Percentiles rank a stretch among this genome's conserved stretches.
Conservation (phyloP, 1,140 invertebrate species). For the Bradynema listronoti region DNA sequence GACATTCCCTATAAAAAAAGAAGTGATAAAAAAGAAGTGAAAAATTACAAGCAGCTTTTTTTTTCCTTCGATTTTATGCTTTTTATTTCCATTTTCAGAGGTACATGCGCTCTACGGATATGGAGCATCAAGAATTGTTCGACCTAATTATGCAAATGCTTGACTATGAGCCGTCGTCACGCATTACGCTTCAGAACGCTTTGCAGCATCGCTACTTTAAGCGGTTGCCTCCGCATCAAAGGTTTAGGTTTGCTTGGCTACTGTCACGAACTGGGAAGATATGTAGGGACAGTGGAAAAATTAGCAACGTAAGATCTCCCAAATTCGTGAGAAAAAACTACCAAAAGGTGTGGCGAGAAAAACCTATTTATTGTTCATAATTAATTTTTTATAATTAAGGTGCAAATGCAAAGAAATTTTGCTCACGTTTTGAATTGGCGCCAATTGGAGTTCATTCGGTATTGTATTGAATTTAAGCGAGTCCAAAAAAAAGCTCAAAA, state of each 20-base stretch:
- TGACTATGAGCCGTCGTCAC: constrained; percentile 84
- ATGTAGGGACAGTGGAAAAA: too few species aligned
- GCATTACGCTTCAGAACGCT: constrained; percentile 80
- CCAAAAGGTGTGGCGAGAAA: too few species aligned
- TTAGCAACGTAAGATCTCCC: too few species aligned
- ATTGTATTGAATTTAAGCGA: too few species aligned
- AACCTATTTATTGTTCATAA: too few species aligned
- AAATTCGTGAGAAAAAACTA: too few species aligned
- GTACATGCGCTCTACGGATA: constrained; percentile 77
- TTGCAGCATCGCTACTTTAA: constrained; percentile 86
- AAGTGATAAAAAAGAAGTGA: neutral
- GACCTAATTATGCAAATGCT: constrained; percentile 89
- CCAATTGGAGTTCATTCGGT: too few species aligned
- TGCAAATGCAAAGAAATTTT: too few species aligned
- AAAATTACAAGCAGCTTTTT: constrained; percentile 1
- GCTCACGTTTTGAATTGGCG: too few species aligned
- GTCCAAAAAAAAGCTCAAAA: too few species aligned
- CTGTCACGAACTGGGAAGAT: too few species aligned
- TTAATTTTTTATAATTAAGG: too few species aligned
- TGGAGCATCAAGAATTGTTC: constrained; percentile 84
- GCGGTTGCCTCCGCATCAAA: constrained; percentile 63
- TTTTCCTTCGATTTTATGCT: neutral
- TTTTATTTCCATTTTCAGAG: constrained; percentile 66
- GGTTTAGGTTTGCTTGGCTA: constrained; percentile 29
- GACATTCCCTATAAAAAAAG: neutral